Evolutionary conservation across 2,113 vertebrate species (phyloP), one percentile per base, ranked within the genome.

Genomic region (Microcebus tavaratra): DNA sequence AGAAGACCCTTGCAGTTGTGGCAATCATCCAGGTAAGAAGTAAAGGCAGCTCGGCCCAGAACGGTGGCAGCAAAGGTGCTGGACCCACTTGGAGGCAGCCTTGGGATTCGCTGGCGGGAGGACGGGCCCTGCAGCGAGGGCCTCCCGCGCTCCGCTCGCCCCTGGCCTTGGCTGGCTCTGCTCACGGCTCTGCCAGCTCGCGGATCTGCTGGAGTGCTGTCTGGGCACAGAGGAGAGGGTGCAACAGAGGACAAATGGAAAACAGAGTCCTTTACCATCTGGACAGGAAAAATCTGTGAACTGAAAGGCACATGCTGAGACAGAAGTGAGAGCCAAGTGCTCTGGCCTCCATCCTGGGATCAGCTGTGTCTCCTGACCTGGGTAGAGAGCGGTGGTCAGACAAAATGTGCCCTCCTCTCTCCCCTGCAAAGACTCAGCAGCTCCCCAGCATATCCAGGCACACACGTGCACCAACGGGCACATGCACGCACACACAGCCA

Each of bases 391-490:
- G 53, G 8, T 31, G 55, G 15, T 17, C 53, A 39, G 80, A 8
- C 25, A 17, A 11, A 48, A 8, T 15, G 6, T 55, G 18, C 7
- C 9, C 53, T 97, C 42, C 61, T 57, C 81, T 92, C 87, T 95
- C 61, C 83, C 25, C 0, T 55, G 42, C 45, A 96, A 83, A 86
- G 95, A 81, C 0, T 7, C 31, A 70, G 73, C 79, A 17, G 42
- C 96, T 97, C 95, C 95, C 95, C 90, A 93, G 82, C 68, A 55
- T 5, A 55, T 55, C 53, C 53, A 55, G 17, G 29, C 53, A 25
- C 34, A 57, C 34, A 57, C 48, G 55, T 55, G 53, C 5, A 55
- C 13, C 53, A 14, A 55, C 1, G 53, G 53, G 53, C 53, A 55
- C 53, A 55, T 17, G 53, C 31, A 80, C 4, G 13, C 50, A 53